Evolutionary conservation across 2,113 vertebrate species (phyloP), one percentile per base, ranked within the genome.

Genomic region (Redunca redunca): DNA sequence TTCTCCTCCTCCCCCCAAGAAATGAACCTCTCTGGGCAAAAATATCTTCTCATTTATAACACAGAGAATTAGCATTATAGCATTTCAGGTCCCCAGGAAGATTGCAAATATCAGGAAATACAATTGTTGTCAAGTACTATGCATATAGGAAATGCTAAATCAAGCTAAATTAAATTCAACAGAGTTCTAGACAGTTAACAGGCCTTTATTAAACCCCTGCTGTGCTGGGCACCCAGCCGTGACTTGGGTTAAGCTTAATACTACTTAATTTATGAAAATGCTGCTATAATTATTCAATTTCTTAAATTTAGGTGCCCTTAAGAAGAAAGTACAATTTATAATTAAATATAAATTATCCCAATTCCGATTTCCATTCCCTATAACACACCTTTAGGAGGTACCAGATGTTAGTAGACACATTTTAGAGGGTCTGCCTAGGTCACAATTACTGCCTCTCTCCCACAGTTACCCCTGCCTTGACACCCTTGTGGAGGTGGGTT

Each of bases 201-300:
- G 97, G 97, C 74, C 77, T 98, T 97, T 98, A 96, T 97, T 98
- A 97, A 97, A 83, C 92, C 62, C 97, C 97, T 60, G 86, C 93
- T 97, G 97, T 91, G 86, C 40, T 85, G 89, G 91, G 96, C 90
- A 96, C 83, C 92, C 90, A 96, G 96, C 93, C 9, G 11, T 97
- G 95, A 97, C 95, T 95, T 2, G 8, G 84, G 93, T 97, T 97
- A 97, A 97, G 57, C 83, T 83, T 91, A 97, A 88, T 92, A 85
- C 57, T 94, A 94, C 57, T 97, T 97, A 98, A 98, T 96, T 97
- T 98, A 97, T 96, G 94, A 98, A 97, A 98, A 98, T 92, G 50
- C 33, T 90, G 48, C 84, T 96, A 93, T 91, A 98, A 97, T 97
- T 97, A 98, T 97, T 97, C 87, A 88, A 57, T 91, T 90, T 95